phyloP scores from a whole-genome alignment of 2,113 vertebrate species.

The Calyptomena viridis region DNA sequence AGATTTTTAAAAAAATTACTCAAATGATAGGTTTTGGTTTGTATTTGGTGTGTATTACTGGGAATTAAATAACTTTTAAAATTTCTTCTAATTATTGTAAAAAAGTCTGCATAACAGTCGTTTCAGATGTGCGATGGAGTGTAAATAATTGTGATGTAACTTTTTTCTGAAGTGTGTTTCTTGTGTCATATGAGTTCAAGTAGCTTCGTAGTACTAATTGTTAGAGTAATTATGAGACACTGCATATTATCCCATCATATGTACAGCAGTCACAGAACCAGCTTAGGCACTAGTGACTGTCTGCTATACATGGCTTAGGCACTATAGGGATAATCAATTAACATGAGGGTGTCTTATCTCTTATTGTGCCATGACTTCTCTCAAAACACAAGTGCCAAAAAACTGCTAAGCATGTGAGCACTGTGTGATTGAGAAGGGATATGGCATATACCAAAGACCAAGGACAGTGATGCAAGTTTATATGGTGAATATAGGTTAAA shows the following conservation, averaged over 20 bases:
- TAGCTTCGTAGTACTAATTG: background rate
- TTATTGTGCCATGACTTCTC: background rate
- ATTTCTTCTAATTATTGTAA: background rate
- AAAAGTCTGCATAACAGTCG: background rate
- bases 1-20: background rate
- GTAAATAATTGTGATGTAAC: background rate
- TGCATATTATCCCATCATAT: background rate
- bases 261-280: background rate
- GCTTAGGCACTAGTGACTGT: background rate
- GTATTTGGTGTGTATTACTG: background rate
- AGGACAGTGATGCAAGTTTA: background rate
- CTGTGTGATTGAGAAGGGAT: background rate
- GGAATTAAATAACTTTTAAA: background rate
- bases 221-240: background rate
- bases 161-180: background rate
- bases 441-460: fast-evolving
- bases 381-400: background rate
- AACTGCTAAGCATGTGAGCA: background rate
- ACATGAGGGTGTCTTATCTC: background rate
- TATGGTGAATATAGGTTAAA: background rate
- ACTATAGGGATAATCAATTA: background rate
- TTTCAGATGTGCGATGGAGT: background rate
- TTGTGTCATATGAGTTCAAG: background rate
- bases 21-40: background rate
- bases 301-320: background rate